Evolutionary conservation across 2,113 vertebrate species (phyloP).

Genomic region (chimpanzee (Pan troglodytes)): NHGRI_mPanTro3-v2.1_pri NC_086015.1:65442001-65442500

Average conservation of each 20-base stretch:
- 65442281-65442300: conserved; percentile 6
- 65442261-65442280: background rate
- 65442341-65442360: background rate
- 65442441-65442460: background rate
- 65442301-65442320: background rate
- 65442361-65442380: conserved; percentile 19
- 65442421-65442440: conserved; percentile 19
- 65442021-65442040: background rate
- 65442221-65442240: background rate
- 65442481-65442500: background rate
- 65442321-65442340: conserved; percentile 32
- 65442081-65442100: background rate
- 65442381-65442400: background rate
- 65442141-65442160: background rate
- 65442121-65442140: conserved; percentile 26
- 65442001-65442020: conserved; percentile 5
- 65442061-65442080: background rate
- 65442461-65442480: background rate
- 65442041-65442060: background rate
- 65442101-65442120: background rate
- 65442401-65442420: background rate
- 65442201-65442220: background rate
- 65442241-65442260: conserved; percentile 41
- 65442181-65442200: background rate
- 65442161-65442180: background rate